A percentile compares a stretch with the other conserved stretches of the same genome.
Evolutionary conservation across 2,113 vertebrate genomes (phyloP).

Genomic region (Anthoscopus minutus): DNA sequence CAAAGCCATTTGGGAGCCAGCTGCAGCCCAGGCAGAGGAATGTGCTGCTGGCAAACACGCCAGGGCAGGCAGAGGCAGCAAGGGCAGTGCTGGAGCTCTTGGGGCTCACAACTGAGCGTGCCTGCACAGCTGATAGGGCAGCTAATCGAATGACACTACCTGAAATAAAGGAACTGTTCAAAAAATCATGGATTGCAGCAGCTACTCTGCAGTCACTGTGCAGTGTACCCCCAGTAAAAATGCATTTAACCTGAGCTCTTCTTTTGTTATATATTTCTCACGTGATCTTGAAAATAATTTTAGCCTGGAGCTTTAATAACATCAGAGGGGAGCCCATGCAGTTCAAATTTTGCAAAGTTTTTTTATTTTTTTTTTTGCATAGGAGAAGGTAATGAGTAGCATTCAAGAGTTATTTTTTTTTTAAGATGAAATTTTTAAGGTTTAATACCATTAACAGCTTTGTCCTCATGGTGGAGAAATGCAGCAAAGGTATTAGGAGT

Average conservation of each 20-base stretch:
- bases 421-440: not conserved
- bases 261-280: not conserved
- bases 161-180: not conserved
- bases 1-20: not conserved
- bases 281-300: not conserved
- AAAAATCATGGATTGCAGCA: not conserved
- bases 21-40: not conserved
- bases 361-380: not conserved
- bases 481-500: not conserved
- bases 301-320: not conserved
- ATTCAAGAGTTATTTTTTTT: not conserved
- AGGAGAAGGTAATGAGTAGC: not conserved
- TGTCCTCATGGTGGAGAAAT: not conserved
- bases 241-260: not conserved
- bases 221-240: not conserved
- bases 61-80: not conserved
- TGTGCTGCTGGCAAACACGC: not conserved
- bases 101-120: not conserved
- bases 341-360: not conserved
- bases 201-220: not conserved
- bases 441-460: not conserved
- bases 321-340: not conserved
- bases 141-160: not conserved
- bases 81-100: not conserved
- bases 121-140: rapidly evolving